A percentile compares a stretch with the other conserved stretches of the same genome.
Conservation (phyloP, 2,888 invertebrate genomes). For the Saturnia japonica region DNA sequence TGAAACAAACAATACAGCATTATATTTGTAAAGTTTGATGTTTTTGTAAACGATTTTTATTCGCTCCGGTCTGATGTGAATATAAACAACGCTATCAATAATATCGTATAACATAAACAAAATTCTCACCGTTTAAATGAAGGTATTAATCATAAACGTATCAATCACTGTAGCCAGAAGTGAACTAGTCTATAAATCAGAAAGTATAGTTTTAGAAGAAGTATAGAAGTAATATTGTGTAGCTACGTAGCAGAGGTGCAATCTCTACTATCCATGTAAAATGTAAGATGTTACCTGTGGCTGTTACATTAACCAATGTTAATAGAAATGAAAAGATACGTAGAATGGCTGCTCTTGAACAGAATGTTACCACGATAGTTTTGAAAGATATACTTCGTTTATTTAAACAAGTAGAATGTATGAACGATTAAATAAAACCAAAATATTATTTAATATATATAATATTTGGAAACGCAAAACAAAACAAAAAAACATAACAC, state of each 20-base stretch:
- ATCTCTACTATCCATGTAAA: not conserved
- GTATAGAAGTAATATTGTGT: not conserved
- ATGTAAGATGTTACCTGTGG: no score
- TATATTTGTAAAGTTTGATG: not conserved
- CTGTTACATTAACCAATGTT: not conserved
- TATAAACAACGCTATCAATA: not conserved
- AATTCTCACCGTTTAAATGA: not conserved
- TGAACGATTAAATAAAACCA: no score
- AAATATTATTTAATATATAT: no score
- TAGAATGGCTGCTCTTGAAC: not conserved
- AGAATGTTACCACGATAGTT: no score
- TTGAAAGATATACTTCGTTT: no score
- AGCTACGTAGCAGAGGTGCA: not conserved
- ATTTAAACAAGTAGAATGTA: no score
- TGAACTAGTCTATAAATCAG: not conserved
- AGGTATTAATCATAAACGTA: not conserved
- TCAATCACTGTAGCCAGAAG: not conserved
- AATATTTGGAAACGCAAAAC: no score
- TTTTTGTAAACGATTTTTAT: constrained; percentile 7
- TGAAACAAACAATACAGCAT: not conserved
- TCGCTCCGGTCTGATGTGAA: not conserved
- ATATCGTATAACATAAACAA: not conserved
- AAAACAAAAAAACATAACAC: no score
- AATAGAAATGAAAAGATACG: not conserved
- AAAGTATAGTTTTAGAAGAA: not conserved